A percentile compares a stretch with the other conserved stretches of the same genome.
phyloP scores from a whole-genome alignment of 2,888 invertebrate species.

The Eutolmus rufibarbis region DNA sequence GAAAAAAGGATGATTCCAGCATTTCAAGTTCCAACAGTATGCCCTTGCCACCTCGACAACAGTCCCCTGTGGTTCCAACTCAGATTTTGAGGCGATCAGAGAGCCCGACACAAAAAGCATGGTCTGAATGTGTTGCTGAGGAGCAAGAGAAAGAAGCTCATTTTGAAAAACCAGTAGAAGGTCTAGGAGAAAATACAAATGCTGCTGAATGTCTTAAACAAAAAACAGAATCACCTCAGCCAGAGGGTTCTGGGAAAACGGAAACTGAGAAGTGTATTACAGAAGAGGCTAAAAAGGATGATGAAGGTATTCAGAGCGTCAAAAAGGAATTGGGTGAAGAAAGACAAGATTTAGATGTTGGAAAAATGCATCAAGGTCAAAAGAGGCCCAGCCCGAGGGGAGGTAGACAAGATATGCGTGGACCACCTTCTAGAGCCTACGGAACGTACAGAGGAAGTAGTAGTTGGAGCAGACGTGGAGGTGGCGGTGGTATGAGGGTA shows the following conservation, averaged over 20 bases:
- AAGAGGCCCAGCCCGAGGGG: constrained; percentile 62
- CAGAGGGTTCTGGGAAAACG: background rate
- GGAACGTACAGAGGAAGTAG: constrained; percentile 65
- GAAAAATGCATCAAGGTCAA: constrained; percentile 47
- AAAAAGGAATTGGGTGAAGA: constrained; percentile 20
- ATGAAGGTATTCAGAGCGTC: background rate
- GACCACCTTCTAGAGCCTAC: constrained; percentile 61
- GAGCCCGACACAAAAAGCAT: constrained; percentile 46
- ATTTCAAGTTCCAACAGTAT: background rate
- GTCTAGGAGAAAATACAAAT: background rate
- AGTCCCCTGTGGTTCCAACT: constrained; percentile 54
- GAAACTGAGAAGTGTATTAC: constrained; percentile 44
- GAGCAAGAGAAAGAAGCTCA: constrained; percentile 31
- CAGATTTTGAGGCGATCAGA: constrained; percentile 61
- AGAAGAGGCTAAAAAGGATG: constrained; percentile 43
- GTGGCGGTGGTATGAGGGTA: constrained; percentile 60
- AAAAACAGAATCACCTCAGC: background rate
- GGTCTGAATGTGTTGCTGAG: constrained; percentile 42
- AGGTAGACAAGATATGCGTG: constrained; percentile 64
- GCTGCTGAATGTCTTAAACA: background rate
- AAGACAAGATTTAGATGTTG: background rate
- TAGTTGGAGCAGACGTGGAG: constrained; percentile 56
- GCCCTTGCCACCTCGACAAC: constrained; percentile 38
- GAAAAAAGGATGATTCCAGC: constrained; percentile 46
- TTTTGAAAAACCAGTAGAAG: background rate